Base-by-base conservation (phyloP, 2,888 invertebrate genomes). In the Brenthis ino region DNA sequence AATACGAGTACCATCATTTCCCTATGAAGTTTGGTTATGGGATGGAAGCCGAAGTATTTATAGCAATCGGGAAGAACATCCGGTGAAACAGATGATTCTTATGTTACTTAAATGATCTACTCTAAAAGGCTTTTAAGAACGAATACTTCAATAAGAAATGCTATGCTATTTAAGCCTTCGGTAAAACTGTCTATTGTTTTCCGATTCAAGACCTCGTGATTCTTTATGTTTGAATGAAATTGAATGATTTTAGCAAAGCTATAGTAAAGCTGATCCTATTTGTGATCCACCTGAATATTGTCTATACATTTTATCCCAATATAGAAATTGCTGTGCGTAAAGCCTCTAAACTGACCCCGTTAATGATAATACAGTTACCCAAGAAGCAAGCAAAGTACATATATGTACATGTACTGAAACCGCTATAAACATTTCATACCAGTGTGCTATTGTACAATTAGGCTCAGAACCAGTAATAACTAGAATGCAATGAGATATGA, bases 401-500 rank as follows among this genome's bases (percentile, higher is more conserved):
- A 28, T 28, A 28, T 20, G 20, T 20, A 20, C 20, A 24, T 4
- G 28, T 37, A 8, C 37, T 43, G 37, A 8, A 43, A 43, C 8
- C 37, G 37, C 37, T 11, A 43, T 43, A 43, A 43, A 43, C 37
- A 43, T 43, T 43, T 11, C 37, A 11, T 11, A 11, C 37, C 37
- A 43, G 8, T 43, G 8, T 43, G 37, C 37, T 43, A 43, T 43
- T 43, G 37, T 43, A 65, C 47, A 50, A 65, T 65, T 57, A 57
- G 58, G 48, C 37, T 64, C 48, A 56, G 57, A 66, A 58, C 50
- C 57, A 68, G 68, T 61, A 72, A 55, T 57, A 64, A 57, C 56
- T 65, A 24, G 68, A 72, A 66, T 72, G 68, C 65, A 61, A 43
- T 48, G 64, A 72, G 68, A 72, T 74, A 72, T 70, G 70, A 72